These are phyloP conservation scores for Luffia ferchaultella DNA, from an alignment of 2,888 invertebrate species.

Conservation along the genomic window DNA sequence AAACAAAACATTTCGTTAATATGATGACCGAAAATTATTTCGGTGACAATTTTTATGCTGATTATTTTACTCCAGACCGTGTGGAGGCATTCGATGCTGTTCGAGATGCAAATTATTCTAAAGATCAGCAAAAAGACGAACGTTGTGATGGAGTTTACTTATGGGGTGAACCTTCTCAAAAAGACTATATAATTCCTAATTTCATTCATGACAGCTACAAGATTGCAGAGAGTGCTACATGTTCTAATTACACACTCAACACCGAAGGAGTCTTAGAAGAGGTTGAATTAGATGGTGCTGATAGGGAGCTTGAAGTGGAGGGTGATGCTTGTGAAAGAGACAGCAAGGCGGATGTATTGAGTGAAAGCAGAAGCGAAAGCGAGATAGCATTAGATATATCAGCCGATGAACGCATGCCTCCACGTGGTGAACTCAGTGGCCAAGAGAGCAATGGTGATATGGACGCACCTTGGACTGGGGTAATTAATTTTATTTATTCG, in stretches of 20 bases:
- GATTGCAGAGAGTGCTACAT: constrained; percentile 39
- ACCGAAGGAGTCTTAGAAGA: constrained; percentile 9
- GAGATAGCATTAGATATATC: constrained; percentile 72
- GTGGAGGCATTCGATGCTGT: constrained; percentile 39
- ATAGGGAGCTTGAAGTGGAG: constrained; percentile 18
- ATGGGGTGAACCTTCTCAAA: constrained; percentile 51
- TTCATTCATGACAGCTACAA: constrained; percentile 58
- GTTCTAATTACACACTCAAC: not conserved
- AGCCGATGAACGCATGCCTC: constrained; percentile 88
- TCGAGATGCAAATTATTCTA: constrained; percentile 28
- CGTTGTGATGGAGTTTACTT: constrained; percentile 31
- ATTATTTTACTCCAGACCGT: constrained; percentile 51
- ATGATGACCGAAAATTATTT: constrained; percentile 61
- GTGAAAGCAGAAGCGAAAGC: constrained; percentile 37
- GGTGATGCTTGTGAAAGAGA: constrained; percentile 33
- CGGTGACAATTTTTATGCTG: constrained; percentile 55
- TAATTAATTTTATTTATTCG: constrained; percentile 36
- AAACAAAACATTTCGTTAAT: constrained; percentile 52
- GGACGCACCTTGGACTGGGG: constrained; percentile 79
- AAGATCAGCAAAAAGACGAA: constrained; percentile 27
- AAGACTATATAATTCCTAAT: constrained; percentile 52
- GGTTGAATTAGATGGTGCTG: constrained; percentile 6
- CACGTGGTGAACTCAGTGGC: constrained; percentile 85
- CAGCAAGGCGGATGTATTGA: constrained; percentile 45
- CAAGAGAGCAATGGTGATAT: constrained; percentile 87